Conservation (phyloP, 2,797 vertebrate species). For the Eulemur mongoz region DNA sequence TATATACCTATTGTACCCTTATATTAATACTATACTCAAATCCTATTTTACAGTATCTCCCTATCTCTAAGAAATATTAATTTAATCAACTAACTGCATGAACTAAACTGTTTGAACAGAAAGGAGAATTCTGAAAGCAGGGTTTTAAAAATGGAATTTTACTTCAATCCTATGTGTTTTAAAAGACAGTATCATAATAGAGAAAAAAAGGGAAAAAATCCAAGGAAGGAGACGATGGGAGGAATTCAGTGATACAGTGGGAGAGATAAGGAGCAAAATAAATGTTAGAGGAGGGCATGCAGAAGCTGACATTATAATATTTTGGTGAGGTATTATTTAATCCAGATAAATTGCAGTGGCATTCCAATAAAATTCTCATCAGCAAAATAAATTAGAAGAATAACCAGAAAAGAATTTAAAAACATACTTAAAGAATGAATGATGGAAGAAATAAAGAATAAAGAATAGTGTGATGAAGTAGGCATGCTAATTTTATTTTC, state of each 20-base stretch:
- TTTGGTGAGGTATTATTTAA: not conserved
- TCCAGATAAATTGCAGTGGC: not conserved
- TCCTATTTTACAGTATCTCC: not conserved
- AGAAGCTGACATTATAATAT: not conserved
- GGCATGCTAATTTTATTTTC: not conserved
- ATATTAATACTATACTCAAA: not conserved
- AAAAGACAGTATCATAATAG: not conserved
- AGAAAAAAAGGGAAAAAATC: not conserved
- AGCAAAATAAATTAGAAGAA: not conserved
- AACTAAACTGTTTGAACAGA: not conserved
- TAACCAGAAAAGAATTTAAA: not conserved
- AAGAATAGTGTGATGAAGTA: not conserved
- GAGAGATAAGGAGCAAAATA: not conserved
- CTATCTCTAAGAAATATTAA: not conserved
- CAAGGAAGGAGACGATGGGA: not conserved
- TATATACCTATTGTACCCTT: not conserved
- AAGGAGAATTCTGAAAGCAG: not conserved
- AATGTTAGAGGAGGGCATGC: not conserved
- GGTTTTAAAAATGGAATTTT: conserved; percentile 13
- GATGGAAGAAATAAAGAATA: not conserved
- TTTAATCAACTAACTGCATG: not conserved
- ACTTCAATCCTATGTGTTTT: not conserved
- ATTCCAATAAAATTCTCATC: not conserved
- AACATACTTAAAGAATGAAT: not conserved
- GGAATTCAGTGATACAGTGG: not conserved